Evolutionary conservation across 1,140 invertebrate species (phyloP).

Genomic region (Drosophila serrata): DNA sequence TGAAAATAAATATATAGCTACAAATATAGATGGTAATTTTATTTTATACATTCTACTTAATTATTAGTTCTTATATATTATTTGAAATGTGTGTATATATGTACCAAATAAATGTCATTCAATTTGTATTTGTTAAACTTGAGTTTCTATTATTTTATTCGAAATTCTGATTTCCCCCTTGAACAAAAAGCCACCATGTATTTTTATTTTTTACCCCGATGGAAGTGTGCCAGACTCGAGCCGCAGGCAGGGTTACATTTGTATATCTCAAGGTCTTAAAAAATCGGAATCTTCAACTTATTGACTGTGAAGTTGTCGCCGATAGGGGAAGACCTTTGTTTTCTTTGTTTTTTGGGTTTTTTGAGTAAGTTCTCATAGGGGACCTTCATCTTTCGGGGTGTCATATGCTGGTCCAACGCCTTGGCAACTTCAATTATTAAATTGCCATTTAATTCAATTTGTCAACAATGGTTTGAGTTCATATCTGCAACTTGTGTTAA

Average conservation of each 20-base stretch:
- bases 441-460: conserved; percentile 76
- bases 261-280: conserved; percentile 26
- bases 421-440: conserved; percentile 61
- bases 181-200: conserved; percentile 11
- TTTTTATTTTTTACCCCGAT: conserved; percentile 12
- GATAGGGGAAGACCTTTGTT: conserved; percentile 55
- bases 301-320: conserved; percentile 60
- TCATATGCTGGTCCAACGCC: conserved; percentile 69
- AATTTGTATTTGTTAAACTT: conserved; percentile 66
- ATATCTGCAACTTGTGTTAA: conserved; percentile 40
- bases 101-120: conserved; percentile 64
- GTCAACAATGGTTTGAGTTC: conserved; percentile 62
- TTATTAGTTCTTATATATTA: conserved; percentile 59
- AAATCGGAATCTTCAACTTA: conserved; percentile 48
- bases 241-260: conserved; percentile 3
- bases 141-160: conserved; percentile 42
- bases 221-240: conserved; percentile 61
- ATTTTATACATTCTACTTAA: conserved; percentile 48
- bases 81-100: conserved; percentile 61
- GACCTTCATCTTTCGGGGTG: conserved; percentile 31
- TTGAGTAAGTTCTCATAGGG: conserved; percentile 51
- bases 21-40: conserved; percentile 56
- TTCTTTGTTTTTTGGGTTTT: conserved; percentile 16
- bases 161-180: conserved; percentile 15
- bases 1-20: conserved; percentile 19